These are phyloP conservation scores for Hyposoter didymator DNA, from an alignment of 2,888 invertebrate species.

Conservation along the genomic window DNA sequence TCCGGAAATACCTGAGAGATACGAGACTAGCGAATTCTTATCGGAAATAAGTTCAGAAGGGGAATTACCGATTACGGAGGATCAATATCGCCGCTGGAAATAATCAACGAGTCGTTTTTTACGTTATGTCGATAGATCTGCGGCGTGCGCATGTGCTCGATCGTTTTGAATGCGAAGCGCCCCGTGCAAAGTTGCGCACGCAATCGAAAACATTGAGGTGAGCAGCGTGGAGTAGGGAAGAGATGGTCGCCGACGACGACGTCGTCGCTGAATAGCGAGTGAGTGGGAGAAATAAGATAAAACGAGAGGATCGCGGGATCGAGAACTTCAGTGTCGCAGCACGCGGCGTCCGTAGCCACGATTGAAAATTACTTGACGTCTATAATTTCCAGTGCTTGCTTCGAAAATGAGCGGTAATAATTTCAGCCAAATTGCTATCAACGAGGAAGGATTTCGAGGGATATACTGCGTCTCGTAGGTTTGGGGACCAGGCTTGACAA, in stretches of 20 bases:
- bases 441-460: not conserved
- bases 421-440: not conserved
- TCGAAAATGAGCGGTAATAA: not conserved
- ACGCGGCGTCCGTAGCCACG: not conserved
- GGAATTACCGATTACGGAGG: slow-evolving; percentile 18
- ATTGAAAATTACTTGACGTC: not conserved
- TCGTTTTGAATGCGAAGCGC: slow-evolving; percentile 10
- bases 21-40: slow-evolving; percentile 1
- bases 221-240: not conserved
- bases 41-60: not conserved
- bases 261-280: not conserved
- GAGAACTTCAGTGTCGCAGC: slow-evolving; percentile 10
- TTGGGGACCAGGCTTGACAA: not conserved
- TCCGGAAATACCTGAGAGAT: slow-evolving; percentile 22
- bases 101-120: not conserved
- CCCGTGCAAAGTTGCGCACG: not conserved
- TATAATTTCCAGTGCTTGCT: not conserved
- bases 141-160: not conserved
- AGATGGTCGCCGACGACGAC: too few species aligned
- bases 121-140: not conserved
- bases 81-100: not conserved
- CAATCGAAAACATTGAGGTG: not conserved
- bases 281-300: slow-evolving; percentile 8
- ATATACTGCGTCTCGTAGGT: not conserved
- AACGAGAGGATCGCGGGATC: not conserved